Percentiles rank a stretch among this genome's conserved stretches.
Evolutionary conservation across 2,113 vertebrate genomes (phyloP).

Genomic region (Phaethon lepturus): DNA sequence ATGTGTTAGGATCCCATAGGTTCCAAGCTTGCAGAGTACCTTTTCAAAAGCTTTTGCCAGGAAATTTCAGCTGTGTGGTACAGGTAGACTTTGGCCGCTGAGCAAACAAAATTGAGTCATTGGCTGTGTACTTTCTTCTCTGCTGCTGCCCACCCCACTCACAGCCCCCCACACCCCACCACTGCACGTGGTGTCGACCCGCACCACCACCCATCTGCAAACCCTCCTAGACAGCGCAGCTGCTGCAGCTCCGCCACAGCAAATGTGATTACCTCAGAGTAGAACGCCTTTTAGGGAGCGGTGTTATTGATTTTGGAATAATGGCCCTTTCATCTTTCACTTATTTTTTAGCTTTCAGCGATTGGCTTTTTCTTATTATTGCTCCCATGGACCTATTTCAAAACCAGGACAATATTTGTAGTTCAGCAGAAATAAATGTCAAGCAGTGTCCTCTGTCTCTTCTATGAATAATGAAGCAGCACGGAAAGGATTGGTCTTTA

Average conservation of each 20-base stretch:
- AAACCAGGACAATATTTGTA: slow-evolving; percentile 33
- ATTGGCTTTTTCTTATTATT: slow-evolving; percentile 54
- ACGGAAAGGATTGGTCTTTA: slow-evolving; percentile 27
- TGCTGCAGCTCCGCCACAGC: background rate
- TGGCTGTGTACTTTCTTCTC: background rate
- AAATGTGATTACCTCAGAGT: slow-evolving; percentile 64
- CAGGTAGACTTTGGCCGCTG: background rate
- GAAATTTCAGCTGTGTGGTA: background rate
- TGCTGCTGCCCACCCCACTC: background rate
- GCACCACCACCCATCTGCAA: background rate
- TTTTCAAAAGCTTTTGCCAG: background rate
- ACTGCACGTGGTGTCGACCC: fast-evolving
- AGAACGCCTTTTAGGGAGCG: slow-evolving; percentile 35
- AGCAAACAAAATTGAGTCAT: background rate
- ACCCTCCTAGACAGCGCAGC: background rate
- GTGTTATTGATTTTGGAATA: slow-evolving; percentile 71
- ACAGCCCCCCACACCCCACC: fast-evolving
- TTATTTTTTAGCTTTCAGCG: slow-evolving; percentile 64
- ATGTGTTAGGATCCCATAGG: background rate
- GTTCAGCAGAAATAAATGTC: slow-evolving; percentile 65
- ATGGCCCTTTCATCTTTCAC: slow-evolving; percentile 74
- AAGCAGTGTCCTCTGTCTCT: background rate
- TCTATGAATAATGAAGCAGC: slow-evolving; percentile 71
- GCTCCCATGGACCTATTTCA: slow-evolving; percentile 69
- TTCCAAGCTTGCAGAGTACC: background rate